A percentile compares a stretch with the other conserved stretches of the same genome.
Conservation (phyloP, 1,140 invertebrate species). For the Amyelois transitella region DNA sequence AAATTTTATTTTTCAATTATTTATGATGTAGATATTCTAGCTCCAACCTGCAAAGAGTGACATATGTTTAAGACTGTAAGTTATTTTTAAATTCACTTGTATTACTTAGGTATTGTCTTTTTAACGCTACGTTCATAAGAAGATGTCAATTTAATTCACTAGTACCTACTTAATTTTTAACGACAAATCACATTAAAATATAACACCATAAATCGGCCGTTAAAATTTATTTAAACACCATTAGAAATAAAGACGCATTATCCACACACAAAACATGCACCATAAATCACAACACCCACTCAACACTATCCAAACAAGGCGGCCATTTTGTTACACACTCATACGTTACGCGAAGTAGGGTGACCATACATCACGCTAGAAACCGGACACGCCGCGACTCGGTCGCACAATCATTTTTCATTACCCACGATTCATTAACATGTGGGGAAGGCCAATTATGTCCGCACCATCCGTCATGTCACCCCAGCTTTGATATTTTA, state of each 20-base stretch:
- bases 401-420: conserved; percentile 65
- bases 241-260: not conserved
- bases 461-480: conserved; percentile 60
- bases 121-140: no score
- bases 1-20: no score
- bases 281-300: conserved; percentile 6
- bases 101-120: no score
- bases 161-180: no score
- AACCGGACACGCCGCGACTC: conserved; percentile 31
- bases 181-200: no score
- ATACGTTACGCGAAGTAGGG: conserved; percentile 36
- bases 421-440: conserved; percentile 67
- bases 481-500: conserved; percentile 60
- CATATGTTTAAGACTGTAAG: no score
- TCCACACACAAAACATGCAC: not conserved
- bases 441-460: conserved; percentile 62
- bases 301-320: conserved; percentile 24
- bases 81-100: no score
- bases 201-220: no score
- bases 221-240: no score
- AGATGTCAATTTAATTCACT: no score
- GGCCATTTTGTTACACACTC: conserved; percentile 26
- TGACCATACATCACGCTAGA: conserved; percentile 34
- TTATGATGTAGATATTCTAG: no score
- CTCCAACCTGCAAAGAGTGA: no score